Conservation (phyloP, 1,140 invertebrate genomes). For the Drosophila eugracilis region DNA sequence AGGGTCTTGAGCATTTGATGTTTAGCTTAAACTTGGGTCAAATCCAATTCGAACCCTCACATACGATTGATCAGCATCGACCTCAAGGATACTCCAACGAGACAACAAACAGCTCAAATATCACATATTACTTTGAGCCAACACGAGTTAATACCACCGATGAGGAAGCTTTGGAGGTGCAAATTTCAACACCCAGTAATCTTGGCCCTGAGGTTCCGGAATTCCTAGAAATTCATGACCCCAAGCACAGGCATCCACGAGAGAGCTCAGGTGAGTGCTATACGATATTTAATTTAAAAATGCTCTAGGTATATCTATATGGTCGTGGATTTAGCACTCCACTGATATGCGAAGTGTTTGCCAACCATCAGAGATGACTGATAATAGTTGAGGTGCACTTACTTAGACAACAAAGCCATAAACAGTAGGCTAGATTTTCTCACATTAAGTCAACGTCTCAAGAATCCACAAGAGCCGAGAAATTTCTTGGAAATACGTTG, state of each 20-base stretch:
- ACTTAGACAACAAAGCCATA: constrained; percentile 14
- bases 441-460: background rate
- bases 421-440: constrained; percentile 13
- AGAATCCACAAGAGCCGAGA: background rate
- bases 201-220: constrained; percentile 21
- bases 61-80: constrained; percentile 86
- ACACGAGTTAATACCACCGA: constrained; percentile 5
- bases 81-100: constrained; percentile 83
- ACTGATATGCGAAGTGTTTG: constrained; percentile 9
- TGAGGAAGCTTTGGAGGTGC: constrained; percentile 42
- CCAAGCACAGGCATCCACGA: constrained; percentile 85
- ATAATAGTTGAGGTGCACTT: constrained; percentile 1
- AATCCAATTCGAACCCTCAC: constrained; percentile 86
- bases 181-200: constrained; percentile 31
- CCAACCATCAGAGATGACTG: background rate
- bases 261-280: constrained; percentile 67
- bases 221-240: constrained; percentile 87
- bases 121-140: constrained; percentile 12
- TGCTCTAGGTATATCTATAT: constrained; percentile 16
- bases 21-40: constrained; percentile 87
- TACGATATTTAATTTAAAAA: background rate
- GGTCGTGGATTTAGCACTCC: background rate
- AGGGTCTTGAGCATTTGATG: constrained; percentile 88
- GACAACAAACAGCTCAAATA: background rate
- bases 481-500: background rate